Evolutionary conservation across 1,140 invertebrate genomes (phyloP), one percentile per base, ranked within the genome.

Genomic region (Gryllus bimaculatus): DNA sequence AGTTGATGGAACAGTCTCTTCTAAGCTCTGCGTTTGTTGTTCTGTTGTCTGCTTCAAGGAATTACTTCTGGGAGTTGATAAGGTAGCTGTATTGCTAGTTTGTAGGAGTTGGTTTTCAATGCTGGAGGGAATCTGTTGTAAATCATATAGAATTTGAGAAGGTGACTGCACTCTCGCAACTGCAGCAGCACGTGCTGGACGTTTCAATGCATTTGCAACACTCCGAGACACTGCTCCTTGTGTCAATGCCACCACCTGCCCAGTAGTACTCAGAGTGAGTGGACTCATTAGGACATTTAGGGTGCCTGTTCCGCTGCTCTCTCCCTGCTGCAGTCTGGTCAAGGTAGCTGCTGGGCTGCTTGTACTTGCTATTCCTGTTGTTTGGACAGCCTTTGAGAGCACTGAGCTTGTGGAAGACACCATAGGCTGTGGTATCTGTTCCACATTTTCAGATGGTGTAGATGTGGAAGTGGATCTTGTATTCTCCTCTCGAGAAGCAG

Each of bases 381-480:
- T 87, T 77, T 87, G 86, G 47, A 87, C 86, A 2, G 84, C 84
- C 77, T 87, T 87, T 0, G 86, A 85, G 0, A 86, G 76, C 78
- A 78, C 78, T 47, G 39, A 73, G 73, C 73, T 78, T 73, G 78
- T 13, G 47, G 47, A 15, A 47, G 21, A 39, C 26, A 39, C 8
- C 20, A 12, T n/a, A 47, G 39, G 12, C 10, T 39, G 48, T 21
- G 48, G 39, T 47, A 66, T 39, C 85, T 86, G 8, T 66, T 81
- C 81, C 8, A 83, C 82, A 15, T 85, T 86, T 26, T 84, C 83
- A 6, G 47, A 39, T 79, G 73, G 66, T 18, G 26, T 13, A 75
- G 20, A 48, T n/a, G 48, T 18, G n/a, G 66, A 39, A 78, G n/a
- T 15, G 26, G 20, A 6, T 66, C 26, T 39, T 39, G 26, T 39